phyloP scores from a whole-genome alignment of 2,797 vertebrate species.

The Gymnothorax javanicus region DNA sequence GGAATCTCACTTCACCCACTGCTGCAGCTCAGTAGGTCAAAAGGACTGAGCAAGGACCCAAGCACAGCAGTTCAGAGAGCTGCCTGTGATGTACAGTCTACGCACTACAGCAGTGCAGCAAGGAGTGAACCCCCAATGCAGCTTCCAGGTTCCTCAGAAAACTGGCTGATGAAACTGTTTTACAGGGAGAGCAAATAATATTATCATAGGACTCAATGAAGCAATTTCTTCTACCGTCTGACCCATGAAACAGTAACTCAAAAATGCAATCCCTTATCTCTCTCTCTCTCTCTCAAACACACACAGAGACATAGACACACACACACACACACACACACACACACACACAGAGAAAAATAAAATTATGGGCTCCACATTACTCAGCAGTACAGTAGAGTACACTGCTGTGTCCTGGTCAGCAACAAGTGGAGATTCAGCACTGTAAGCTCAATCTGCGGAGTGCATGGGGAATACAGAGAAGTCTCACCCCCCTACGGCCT shows the following conservation, averaged over 20 bases:
- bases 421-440: constrained; percentile 18
- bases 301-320: neutral
- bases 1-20: neutral
- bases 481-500: neutral
- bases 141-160: neutral
- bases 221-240: neutral
- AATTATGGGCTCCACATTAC: too few species aligned
- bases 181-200: constrained; percentile 4
- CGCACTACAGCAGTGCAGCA: neutral
- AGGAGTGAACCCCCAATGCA: neutral
- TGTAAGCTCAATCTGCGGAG: constrained; percentile 1
- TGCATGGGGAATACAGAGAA: constrained; percentile 12
- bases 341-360: neutral
- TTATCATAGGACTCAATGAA: constrained; percentile 12
- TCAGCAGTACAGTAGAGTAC: neutral
- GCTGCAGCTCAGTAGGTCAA: neutral
- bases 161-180: neutral
- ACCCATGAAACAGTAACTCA: neutral
- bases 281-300: neutral
- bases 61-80: neutral
- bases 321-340: neutral
- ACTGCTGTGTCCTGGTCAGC: neutral
- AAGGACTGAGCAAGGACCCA: neutral
- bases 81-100: neutral
- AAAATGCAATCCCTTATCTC: neutral